These are phyloP conservation scores for Anguilla anguilla DNA, from an alignment of 2,797 vertebrate genomes.

Conservation along the genomic window DNA sequence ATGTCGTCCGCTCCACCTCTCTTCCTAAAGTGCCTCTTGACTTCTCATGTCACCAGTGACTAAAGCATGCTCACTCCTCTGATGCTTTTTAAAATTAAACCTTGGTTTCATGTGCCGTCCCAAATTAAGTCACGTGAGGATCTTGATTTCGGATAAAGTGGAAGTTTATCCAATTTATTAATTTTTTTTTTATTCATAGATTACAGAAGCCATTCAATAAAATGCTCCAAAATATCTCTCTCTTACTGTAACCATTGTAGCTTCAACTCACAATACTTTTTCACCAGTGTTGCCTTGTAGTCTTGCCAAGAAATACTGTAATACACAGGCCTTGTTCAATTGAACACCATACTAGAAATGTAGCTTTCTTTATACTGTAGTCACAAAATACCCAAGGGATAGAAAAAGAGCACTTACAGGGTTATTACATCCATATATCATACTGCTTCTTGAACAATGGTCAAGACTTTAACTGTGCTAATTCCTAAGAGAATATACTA, in stretches of 20 bases:
- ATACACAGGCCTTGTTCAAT: background rate
- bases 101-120: background rate
- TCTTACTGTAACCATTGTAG: background rate
- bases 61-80: background rate
- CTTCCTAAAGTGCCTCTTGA: background rate
- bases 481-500: background rate
- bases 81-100: background rate
- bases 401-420: background rate
- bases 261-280: background rate
- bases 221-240: background rate
- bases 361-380: background rate
- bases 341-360: background rate
- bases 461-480: background rate
- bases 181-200: background rate
- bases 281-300: background rate
- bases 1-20: background rate
- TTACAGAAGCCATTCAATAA: background rate
- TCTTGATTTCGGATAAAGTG: background rate
- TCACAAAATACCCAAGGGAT: background rate
- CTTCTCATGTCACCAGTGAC: background rate
- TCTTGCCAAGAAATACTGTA: background rate
- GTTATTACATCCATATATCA: conserved; percentile 8
- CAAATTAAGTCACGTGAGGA: background rate
- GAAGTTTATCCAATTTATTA: background rate
- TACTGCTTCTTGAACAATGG: background rate